Evolutionary conservation across 2,888 invertebrate genomes (phyloP).

Genomic region (Sthenelais limicola): DNA sequence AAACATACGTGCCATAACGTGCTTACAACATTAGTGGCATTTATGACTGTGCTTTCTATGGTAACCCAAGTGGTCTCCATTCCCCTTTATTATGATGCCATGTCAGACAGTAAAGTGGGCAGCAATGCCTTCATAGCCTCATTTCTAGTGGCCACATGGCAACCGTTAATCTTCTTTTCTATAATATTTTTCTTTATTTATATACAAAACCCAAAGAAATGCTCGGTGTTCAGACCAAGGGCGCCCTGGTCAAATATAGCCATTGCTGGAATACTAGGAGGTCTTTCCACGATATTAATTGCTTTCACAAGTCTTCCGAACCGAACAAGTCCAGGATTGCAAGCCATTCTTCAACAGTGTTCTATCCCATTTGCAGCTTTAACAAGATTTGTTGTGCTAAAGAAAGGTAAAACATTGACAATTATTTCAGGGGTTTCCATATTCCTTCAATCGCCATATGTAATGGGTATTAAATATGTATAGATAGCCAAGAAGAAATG

Average conservation of each 20-base stretch:
- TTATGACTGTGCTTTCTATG: constrained; percentile 37
- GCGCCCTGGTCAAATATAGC: constrained; percentile 17
- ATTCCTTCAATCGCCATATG: too few relatives aligned
- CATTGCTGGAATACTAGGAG: constrained; percentile 11
- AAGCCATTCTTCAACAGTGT: constrained; percentile 30
- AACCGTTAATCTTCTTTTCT: constrained; percentile 30
- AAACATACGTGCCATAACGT: constrained; percentile 2
- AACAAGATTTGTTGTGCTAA: constrained; percentile 24
- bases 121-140: constrained; percentile 40
- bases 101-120: constrained; percentile 10
- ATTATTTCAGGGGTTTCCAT: too few relatives aligned
- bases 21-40: not conserved
- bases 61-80: constrained; percentile 21
- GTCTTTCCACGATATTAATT: constrained; percentile 23
- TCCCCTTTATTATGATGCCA: constrained; percentile 30
- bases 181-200: constrained; percentile 15
- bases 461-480: too few relatives aligned
- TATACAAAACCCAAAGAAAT: not conserved
- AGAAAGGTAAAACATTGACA: constrained; percentile 34
- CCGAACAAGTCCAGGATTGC: constrained; percentile 18
- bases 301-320: constrained; percentile 32
- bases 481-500: too few relatives aligned
- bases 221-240: constrained; percentile 3
- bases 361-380: constrained; percentile 30
- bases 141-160: constrained; percentile 15